A percentile compares a stretch with the other conserved stretches of the same genome.
phyloP scores from a whole-genome alignment of 2,113 vertebrate genomes.

The Anas platyrhynchos region DNA sequence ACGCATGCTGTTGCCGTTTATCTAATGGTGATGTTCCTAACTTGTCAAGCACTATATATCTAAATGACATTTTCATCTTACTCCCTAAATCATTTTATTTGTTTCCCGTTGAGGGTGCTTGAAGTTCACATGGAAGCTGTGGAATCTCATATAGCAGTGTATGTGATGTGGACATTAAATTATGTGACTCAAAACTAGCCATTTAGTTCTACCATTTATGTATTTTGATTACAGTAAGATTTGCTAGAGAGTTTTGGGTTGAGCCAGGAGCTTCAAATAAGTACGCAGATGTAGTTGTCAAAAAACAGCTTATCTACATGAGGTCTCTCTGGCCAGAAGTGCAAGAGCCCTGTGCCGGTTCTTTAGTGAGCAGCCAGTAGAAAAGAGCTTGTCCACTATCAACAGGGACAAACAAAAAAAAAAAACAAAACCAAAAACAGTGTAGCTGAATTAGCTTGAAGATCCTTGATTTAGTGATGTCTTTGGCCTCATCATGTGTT shows the following conservation, averaged over 20 bases:
- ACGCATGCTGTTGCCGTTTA: not conserved
- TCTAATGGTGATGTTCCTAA: not conserved
- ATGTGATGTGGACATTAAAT: not conserved
- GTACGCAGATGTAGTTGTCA: not conserved
- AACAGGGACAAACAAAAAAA: not conserved
- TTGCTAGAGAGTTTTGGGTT: not conserved
- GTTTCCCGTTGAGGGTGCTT: not conserved
- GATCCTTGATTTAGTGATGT: not conserved
- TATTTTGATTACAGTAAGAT: rapidly evolving
- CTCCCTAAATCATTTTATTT: not conserved
- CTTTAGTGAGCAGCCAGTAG: not conserved
- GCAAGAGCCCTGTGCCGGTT: not conserved
- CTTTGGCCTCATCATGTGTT: not conserved
- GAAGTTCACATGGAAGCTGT: not conserved
- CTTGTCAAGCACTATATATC: not conserved
- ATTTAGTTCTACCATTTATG: not conserved
- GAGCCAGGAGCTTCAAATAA: not conserved
- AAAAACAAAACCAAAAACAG: not conserved
- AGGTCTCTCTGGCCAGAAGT: not conserved
- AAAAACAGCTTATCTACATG: not conserved
- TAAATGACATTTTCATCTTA: not conserved
- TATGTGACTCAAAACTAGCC: not conserved
- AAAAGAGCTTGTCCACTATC: not conserved
- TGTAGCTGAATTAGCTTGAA: rapidly evolving
- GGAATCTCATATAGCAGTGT: not conserved